phyloP scores from a whole-genome alignment of 64 coral and sea anemone genomes.

The Pocillopora damicornis region DNA sequence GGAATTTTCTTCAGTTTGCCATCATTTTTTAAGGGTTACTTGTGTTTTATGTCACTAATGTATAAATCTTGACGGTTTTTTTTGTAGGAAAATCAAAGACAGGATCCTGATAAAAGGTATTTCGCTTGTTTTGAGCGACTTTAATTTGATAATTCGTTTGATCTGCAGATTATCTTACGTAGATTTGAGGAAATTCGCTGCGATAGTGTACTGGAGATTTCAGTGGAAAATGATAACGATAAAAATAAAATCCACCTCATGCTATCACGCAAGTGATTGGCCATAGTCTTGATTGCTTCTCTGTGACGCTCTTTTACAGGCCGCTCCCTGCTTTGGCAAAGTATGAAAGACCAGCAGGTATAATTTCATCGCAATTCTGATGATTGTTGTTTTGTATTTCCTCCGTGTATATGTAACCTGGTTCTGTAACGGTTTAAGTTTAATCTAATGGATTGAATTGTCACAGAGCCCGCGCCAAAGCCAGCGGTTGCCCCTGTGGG shows the following conservation, averaged over 20 bases:
- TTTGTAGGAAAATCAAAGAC: slow-evolving; percentile 15
- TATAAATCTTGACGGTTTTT: background rate
- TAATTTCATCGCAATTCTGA: background rate
- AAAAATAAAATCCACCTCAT: too few relatives aligned
- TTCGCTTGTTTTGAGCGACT: background rate
- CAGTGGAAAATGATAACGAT: too few relatives aligned
- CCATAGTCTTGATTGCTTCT: background rate
- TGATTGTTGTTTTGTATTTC: background rate
- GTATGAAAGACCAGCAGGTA: slow-evolving; percentile 33
- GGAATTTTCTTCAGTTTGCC: background rate
- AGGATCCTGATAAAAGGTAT: slow-evolving; percentile 35
- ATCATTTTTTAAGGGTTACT: background rate
- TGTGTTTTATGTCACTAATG: background rate
- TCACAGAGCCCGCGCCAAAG: slow-evolving; percentile 31
- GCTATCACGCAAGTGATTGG: background rate
- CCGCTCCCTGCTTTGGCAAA: slow-evolving; percentile 22
- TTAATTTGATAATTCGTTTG: background rate
- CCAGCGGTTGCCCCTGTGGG: slow-evolving; percentile 75
- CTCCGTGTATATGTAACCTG: background rate
- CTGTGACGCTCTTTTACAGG: background rate
- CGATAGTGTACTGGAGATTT: too few relatives aligned
- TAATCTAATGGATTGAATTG: background rate
- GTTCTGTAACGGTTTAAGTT: background rate
- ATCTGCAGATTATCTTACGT: background rate
- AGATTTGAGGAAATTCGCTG: too few relatives aligned